Conservation (phyloP, 2,113 vertebrate species). For the Sporophila hypoxantha region DNA sequence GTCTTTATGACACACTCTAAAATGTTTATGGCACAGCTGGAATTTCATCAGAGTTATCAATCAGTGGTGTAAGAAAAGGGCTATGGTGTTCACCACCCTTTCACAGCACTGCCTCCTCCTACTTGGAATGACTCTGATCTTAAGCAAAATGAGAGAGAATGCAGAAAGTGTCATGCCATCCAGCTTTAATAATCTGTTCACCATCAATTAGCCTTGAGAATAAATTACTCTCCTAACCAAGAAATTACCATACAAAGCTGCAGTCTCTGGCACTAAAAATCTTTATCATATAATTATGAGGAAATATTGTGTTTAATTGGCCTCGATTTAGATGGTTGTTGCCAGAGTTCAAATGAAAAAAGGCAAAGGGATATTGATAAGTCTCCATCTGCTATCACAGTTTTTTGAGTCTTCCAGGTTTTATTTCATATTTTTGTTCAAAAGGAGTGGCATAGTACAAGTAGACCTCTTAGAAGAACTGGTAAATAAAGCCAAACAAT, state of each 20-base stretch:
- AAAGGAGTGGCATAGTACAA: neutral
- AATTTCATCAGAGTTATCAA: conserved; percentile 49
- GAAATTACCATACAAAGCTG: conserved; percentile 39
- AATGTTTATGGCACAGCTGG: conserved; percentile 30
- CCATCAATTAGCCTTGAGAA: conserved; percentile 50
- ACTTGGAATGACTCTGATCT: conserved; percentile 5
- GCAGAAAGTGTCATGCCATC: neutral
- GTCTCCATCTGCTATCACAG: neutral
- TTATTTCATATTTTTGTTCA: neutral
- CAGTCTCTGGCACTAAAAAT: conserved; percentile 10
- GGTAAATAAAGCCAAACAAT: neutral
- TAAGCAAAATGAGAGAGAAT: conserved; percentile 10
- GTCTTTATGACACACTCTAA: conserved; percentile 40
- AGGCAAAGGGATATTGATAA: neutral
- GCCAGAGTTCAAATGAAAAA: neutral
- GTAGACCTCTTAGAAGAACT: neutral
- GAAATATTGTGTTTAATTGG: conserved; percentile 51
- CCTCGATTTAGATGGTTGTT: neutral
- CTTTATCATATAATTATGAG: conserved; percentile 24
- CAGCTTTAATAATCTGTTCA: conserved; percentile 45
- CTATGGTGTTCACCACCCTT: conserved; percentile 19
- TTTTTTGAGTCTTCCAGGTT: neutral
- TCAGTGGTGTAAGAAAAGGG: conserved; percentile 7
- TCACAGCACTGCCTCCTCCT: conserved; percentile 15
- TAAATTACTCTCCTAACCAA: conserved; percentile 57